phyloP scores from a whole-genome alignment of 2,888 invertebrate genomes.

The Drosophila neonasuta region DNA sequence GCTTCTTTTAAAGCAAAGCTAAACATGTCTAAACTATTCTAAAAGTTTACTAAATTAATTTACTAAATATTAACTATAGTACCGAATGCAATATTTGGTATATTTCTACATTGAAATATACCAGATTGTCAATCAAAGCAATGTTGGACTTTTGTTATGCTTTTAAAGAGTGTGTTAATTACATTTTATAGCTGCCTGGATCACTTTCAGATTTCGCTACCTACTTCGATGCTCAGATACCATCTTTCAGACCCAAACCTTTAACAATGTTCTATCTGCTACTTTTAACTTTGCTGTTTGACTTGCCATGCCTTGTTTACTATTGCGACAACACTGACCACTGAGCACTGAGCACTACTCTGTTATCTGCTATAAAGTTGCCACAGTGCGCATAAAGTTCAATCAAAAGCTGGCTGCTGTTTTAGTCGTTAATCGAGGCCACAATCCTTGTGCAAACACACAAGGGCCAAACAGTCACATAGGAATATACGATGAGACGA shows the following conservation, averaged over 20 bases:
- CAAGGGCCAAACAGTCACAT: slow-evolving; percentile 23
- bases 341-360: not conserved
- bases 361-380: not conserved
- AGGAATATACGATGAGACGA: slow-evolving; percentile 4
- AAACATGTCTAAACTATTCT: no score
- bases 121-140: no score
- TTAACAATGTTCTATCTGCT: not conserved
- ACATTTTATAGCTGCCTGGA: no score
- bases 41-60: no score
- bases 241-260: no score
- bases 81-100: no score
- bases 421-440: slow-evolving; percentile 33
- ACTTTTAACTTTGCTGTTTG: not conserved
- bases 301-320: not conserved
- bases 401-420: slow-evolving; percentile 12
- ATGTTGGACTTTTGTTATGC: no score
- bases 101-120: no score
- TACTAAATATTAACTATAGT: no score
- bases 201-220: not conserved
- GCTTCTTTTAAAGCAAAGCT: no score
- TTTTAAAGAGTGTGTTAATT: no score
- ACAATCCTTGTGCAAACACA: slow-evolving; percentile 36
- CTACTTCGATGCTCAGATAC: not conserved
- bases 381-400: slow-evolving; percentile 4
- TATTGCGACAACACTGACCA: not conserved